Evolutionary conservation across 2,113 vertebrate species (phyloP).

Genomic region (Hystrix cristata): DNA sequence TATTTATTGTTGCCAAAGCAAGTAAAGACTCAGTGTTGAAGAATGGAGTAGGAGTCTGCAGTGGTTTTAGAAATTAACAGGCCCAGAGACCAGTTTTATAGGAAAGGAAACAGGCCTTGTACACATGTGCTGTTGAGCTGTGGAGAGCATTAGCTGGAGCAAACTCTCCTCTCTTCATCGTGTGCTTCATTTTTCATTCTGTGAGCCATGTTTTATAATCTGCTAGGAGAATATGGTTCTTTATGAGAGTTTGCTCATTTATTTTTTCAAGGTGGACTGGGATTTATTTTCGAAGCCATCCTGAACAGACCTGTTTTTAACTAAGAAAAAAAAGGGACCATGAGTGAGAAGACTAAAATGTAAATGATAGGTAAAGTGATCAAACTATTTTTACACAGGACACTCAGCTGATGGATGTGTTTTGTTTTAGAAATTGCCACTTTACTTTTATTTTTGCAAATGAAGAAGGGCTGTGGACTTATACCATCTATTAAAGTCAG

Average conservation of each 20-base stretch:
- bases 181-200: not conserved
- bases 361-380: not conserved
- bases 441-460: conserved; percentile 27
- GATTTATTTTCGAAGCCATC: conserved; percentile 38
- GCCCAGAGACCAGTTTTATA: not conserved
- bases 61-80: conserved; percentile 38
- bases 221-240: not conserved
- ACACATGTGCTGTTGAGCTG: not conserved
- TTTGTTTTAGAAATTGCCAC: conserved; percentile 52
- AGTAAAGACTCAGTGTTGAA: not conserved
- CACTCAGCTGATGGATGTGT: not conserved
- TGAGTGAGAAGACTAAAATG: not conserved
- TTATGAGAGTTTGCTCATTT: conserved; percentile 26
- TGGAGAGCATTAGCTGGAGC: not conserved
- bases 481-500: conserved; percentile 56
- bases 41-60: conserved; percentile 6
- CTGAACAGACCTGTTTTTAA: conserved; percentile 36
- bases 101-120: conserved; percentile 12
- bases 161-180: not conserved
- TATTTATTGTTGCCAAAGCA: not conserved
- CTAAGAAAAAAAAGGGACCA: not conserved
- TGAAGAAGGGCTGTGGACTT: conserved; percentile 56
- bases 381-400: not conserved
- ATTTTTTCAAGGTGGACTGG: not conserved
- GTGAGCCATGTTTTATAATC: not conserved